Percentiles rank a stretch among this genome's conserved stretches.
phyloP scores from a whole-genome alignment of 2,797 vertebrate genomes.

The Galagoides demidoff region DNA sequence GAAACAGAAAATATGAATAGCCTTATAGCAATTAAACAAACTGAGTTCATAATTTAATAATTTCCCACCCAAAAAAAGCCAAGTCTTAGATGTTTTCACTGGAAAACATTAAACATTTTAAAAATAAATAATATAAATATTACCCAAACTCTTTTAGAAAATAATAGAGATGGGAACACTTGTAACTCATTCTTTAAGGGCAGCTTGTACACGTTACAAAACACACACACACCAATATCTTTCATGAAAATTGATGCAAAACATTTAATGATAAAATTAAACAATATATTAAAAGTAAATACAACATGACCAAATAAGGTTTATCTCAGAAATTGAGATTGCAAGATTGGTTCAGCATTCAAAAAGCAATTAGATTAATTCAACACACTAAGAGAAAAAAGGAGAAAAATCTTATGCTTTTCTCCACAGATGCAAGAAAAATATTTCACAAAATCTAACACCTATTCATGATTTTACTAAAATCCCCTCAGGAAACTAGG shows the following conservation, averaged over 20 bases:
- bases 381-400: constrained; percentile 1
- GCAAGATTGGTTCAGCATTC: constrained; percentile 20
- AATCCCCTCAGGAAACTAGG: neutral
- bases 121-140: constrained; percentile 10
- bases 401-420: neutral
- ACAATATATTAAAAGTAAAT: neutral
- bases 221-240: neutral
- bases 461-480: neutral
- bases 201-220: neutral
- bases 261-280: neutral
- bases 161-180: neutral
- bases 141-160: constrained; percentile 1
- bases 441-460: constrained; percentile 23
- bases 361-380: constrained; percentile 37
- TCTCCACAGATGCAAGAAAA: neutral
- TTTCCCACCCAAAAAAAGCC: neutral
- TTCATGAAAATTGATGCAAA: constrained; percentile 30
- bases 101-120: neutral
- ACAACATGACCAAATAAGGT: neutral
- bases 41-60: constrained; percentile 25
- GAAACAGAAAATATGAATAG: neutral
- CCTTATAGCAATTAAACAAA: neutral
- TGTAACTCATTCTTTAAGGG: neutral
- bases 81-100: neutral
- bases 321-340: constrained; percentile 17